Evolutionary conservation across 2,888 invertebrate genomes (phyloP), one percentile per base, ranked within the genome.

Genomic region (Leucophora obtusa): DNA sequence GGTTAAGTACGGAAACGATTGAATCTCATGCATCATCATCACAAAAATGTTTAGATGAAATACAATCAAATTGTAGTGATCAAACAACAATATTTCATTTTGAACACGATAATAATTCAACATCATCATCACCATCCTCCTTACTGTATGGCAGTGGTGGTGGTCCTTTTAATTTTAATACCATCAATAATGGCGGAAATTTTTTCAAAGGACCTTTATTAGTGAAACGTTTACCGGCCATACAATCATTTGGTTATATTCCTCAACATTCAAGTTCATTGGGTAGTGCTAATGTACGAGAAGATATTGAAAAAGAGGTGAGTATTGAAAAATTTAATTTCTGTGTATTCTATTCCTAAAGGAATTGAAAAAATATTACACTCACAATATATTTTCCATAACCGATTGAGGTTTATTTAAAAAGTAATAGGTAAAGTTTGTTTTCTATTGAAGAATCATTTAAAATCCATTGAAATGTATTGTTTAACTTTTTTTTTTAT

Each of bases 231-330:
- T 83, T 86, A 82, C 85, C 87, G 24, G 84, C 84, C n/a, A 86
- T 86, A 60, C 87, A 88, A 77, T 86, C 88, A n/a, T 87, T 88
- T 72, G 86, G 86, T 66, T 86, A 84, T 81, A 83, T 84, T 63
- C 79, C 82, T 3, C 75, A 76, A 6, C 77, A 80, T 35, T 74
- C 82, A 0, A 70, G 72, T 21, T 83, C 83, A 5, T 50, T 82
- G 82, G 77, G 73, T 17, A 82, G 82, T 54, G 83, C 84, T 70
- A 85, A 89, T 86, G 87, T 83, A 72, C 84, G 85, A 73, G 83
- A 85, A 50, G 82, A 82, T 35, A 82, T 80, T 73, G 83, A 86
- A 38, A 87, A 85, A 83, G 86, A 87, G 86, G 89, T 89, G 82
- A 86, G 87, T 87, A 38, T 11, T 38, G 38, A 28, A 28, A 38